Evolutionary conservation across 2,888 invertebrate genomes (phyloP), one percentile per base, ranked within the genome.

Genomic region (Synanthedon formicaeformis): DNA sequence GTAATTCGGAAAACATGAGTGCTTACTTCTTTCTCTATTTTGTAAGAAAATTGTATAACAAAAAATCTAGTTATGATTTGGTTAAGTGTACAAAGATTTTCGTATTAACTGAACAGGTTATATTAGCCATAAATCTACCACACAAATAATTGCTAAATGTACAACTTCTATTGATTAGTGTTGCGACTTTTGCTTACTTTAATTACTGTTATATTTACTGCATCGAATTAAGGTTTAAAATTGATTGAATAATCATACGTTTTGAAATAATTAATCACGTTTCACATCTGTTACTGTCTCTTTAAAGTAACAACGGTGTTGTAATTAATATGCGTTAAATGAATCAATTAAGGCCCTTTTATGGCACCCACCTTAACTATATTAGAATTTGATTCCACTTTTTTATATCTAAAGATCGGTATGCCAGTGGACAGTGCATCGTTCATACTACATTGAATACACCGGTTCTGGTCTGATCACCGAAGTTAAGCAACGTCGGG

Each of bases 401-500:
- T 23, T 23, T 23, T 23, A 1, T 23, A 23, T 16, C 2, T 16
- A 16, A 16, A 16, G 16, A 16, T 16, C 3, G 27, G 27, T 27
- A 6, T 5, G 27, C 27, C 4, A 27, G 27, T 6, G 4, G 27
- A 27, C 27, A 27, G 27, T 2, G 16, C 16, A 16, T 1, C 16
- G 16, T 16, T 2, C 62, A 62, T 61, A 62, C 61, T 55, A 62
- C 56, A 58, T 58, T 62, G 61, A 61, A 62, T 23, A 58, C 63
- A 60, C 63, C 63, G 63, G 63, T 63, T 63, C 61, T 63, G 61
- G 60, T 63, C 63, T 59, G 63, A 63, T 63, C 63, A 63, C 63
- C 61, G 60, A 60, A 63, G 61, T 63, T 63, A 62, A 63, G 61
- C 63, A 61, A 59, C 61, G 58, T 64, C 63, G 61, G 61, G 63